Evolutionary conservation across 2,113 vertebrate genomes (phyloP), one percentile per base, ranked within the genome.

Genomic region (Hippocampus barbouri): DNA sequence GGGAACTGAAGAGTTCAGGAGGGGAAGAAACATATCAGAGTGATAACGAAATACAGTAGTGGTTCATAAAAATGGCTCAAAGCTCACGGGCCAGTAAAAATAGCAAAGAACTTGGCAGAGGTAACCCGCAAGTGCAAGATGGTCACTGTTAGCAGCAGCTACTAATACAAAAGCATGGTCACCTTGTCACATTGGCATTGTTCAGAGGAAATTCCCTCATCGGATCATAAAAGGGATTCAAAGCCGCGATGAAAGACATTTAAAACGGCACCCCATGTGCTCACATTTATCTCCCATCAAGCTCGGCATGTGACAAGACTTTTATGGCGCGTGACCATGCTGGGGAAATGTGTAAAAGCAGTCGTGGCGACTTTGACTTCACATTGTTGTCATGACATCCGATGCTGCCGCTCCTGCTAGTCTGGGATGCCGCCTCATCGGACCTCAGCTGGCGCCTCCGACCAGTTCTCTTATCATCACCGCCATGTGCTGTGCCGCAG

Each of bases 381-480:
- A 54, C 30, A 34, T 56, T 8, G 15, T 60, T n/a, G 43, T 75
- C 54, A 8, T 77, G 56, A 68, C 53, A 57, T 62, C 30, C 4
- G 12, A 38, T 47, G 75, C 25, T 27, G 57, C 66, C 68, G 16
- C 72, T 68, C 8, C 16, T 5, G 8, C 68, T 18, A 70, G 51
- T 66, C 47, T 10, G 70, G 59, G 20, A 71, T 49, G 45, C 73
- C 83, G 66, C 76, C 23, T 85, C 77, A 74, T 23, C 79, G 43
- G 68, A 27, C 51, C 62, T 79, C 74, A 74, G 76, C 70, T 70
- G 81, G 77, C 75, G 62, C 77, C 76, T 79, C 45, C 54, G 38
- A 68, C 75, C 73, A 38, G 40, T 70, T 49, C 68, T 41, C 71
- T 81, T 83, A 86, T 87, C 83, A 43, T 78, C 82, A 41, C 71